Conservation (phyloP, 1,140 invertebrate genomes). For the Nylanderia fulva region DNA sequence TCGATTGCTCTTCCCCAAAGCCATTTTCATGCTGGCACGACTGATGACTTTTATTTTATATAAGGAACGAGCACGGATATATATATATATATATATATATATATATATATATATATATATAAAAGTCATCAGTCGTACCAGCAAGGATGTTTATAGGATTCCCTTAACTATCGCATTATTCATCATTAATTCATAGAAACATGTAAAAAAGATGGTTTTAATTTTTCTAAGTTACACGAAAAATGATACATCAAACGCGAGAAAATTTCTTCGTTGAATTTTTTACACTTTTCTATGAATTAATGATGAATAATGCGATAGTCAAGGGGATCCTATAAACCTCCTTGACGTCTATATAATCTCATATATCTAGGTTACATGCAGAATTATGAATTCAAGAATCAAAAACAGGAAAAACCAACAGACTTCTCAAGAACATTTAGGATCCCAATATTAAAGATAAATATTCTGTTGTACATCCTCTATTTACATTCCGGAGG, state of each 20-base stretch:
- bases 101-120: too few species aligned
- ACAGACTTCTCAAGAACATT: too few species aligned
- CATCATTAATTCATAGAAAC: neutral
- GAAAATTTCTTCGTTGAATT: neutral
- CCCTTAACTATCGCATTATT: neutral
- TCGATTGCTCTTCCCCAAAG: constrained; percentile 76
- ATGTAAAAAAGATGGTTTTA: neutral
- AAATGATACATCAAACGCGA: neutral
- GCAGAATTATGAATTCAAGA: too few species aligned
- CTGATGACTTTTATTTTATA: constrained; percentile 65
- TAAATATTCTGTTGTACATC: neutral
- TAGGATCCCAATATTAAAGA: neutral
- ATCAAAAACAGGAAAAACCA: too few species aligned
- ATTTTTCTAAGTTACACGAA: neutral
- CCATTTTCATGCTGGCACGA: constrained; percentile 77
- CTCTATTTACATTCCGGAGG: neutral
- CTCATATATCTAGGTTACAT: too few species aligned
- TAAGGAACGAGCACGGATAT: neutral
- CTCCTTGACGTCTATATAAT: too few species aligned
- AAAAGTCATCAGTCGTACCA: too few species aligned
- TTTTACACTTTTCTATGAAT: neutral
- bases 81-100: too few species aligned
- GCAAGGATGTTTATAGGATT: too few species aligned
- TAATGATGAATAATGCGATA: neutral
- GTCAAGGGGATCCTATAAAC: too few species aligned